Conservation (phyloP, 2,797 vertebrate genomes). For the Esox lucius region DNA sequence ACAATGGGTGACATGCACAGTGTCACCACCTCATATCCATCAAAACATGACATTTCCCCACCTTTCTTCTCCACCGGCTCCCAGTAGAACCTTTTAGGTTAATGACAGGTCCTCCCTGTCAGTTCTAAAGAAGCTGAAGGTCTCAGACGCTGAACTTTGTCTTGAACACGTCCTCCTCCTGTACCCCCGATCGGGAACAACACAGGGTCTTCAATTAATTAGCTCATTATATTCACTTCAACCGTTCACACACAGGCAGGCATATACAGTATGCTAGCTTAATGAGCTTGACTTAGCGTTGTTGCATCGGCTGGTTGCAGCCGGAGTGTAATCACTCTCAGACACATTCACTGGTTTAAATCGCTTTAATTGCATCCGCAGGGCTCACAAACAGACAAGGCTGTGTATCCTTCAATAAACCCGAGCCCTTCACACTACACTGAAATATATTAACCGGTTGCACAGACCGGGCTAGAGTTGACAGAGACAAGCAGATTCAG, state of each 20-base stretch:
- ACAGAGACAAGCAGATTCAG: background rate
- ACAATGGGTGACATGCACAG: background rate
- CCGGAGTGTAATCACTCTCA: too few species aligned
- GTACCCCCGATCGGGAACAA: background rate
- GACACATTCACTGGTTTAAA: too few species aligned
- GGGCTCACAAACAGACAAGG: background rate
- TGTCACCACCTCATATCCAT: background rate
- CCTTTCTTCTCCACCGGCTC: background rate
- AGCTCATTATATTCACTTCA: slow-evolving; percentile 31
- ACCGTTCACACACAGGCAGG: background rate
- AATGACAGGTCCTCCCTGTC: background rate
- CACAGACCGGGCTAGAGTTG: too few species aligned
- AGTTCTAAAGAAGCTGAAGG: background rate
- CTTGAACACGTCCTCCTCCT: background rate
- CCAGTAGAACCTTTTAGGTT: background rate
- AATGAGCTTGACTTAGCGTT: too few species aligned
- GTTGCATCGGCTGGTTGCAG: too few species aligned
- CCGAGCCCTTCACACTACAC: too few species aligned
- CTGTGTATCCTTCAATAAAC: too few species aligned
- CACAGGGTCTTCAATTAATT: slow-evolving; percentile 9
- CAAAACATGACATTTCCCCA: background rate
- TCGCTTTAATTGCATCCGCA: background rate
- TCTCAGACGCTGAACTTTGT: background rate
- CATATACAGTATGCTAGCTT: background rate
- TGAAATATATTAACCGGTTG: too few species aligned